These are phyloP conservation scores for Agapornis canus DNA, from an alignment of 2,797 vertebrate species.

Conservation along the genomic window DNA sequence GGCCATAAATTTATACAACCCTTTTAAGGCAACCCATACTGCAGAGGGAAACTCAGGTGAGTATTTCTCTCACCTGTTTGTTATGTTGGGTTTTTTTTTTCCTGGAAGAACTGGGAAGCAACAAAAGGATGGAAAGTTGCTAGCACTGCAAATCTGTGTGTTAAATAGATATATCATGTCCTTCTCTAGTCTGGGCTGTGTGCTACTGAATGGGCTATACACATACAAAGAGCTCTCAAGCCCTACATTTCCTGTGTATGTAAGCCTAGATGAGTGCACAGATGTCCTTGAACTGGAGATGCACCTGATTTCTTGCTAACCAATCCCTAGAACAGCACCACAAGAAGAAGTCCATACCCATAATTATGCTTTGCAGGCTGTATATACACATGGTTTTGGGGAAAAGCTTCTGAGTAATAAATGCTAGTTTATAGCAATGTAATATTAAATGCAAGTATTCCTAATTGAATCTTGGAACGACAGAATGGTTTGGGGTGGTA, in stretches of 20 bases:
- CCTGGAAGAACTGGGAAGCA: not conserved
- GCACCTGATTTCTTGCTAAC: not conserved
- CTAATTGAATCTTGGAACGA: not conserved
- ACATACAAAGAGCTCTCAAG: not conserved
- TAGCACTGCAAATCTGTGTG: not conserved
- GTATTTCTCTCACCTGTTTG: conserved; percentile 17
- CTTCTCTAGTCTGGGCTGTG: not conserved
- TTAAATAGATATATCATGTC: not conserved
- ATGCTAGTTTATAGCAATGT: not conserved
- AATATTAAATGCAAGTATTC: not conserved
- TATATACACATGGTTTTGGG: not conserved
- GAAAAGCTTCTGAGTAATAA: not conserved
- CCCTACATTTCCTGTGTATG: not conserved
- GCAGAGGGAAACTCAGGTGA: conserved; percentile 55
- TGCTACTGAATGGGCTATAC: not conserved
- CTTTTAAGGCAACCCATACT: conserved; percentile 43
- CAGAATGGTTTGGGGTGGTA: not conserved
- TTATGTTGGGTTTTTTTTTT: not conserved
- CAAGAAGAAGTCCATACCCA: not conserved
- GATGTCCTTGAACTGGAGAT: not conserved
- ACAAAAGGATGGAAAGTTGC: conserved; percentile 19
- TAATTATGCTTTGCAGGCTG: not conserved
- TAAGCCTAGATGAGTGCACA: not conserved
- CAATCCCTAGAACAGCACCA: not conserved
- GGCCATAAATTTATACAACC: conserved; percentile 69